These are phyloP conservation scores for Psix sp. DNA, from an alignment of 1,140 invertebrate genomes.

Conservation along the genomic window DNA sequence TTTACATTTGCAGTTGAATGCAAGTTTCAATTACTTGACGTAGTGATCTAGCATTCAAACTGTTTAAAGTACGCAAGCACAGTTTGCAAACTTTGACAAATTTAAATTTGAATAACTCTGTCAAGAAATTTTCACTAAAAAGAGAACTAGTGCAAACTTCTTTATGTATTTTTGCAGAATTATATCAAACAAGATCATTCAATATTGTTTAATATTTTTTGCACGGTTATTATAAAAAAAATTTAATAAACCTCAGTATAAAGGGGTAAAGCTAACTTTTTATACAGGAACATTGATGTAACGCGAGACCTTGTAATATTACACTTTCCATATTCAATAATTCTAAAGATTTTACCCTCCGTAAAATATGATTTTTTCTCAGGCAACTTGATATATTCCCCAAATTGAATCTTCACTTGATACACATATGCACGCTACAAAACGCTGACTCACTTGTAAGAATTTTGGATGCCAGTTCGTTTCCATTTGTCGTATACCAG, in stretches of 20 bases:
- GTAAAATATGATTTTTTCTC: no score
- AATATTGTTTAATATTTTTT: background rate
- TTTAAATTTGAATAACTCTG: constrained; percentile 2
- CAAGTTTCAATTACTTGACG: constrained; percentile 20
- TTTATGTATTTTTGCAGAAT: constrained; percentile 5
- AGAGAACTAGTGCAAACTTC: background rate
- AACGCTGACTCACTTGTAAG: constrained; percentile 78
- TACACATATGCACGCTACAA: no score
- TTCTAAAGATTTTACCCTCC: no score
- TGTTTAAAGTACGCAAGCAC: constrained; percentile 5
- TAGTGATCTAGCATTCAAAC: constrained; percentile 11
- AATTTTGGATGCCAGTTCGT: constrained; percentile 92
- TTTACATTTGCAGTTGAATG: background rate
- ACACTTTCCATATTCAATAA: no score
- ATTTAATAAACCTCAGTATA: no score
- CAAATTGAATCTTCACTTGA: no score
- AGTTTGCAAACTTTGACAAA: constrained; percentile 10
- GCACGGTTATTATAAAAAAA: no score
- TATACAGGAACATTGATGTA: no score
- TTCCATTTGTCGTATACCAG: constrained; percentile 88
- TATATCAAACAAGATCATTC: background rate
- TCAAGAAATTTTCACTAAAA: background rate
- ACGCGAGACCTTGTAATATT: no score
- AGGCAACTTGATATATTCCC: no score
- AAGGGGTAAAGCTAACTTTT: no score